Evolutionary conservation across 2,888 invertebrate genomes (phyloP).

Genomic region (Chrysina gloriosa): DNA sequence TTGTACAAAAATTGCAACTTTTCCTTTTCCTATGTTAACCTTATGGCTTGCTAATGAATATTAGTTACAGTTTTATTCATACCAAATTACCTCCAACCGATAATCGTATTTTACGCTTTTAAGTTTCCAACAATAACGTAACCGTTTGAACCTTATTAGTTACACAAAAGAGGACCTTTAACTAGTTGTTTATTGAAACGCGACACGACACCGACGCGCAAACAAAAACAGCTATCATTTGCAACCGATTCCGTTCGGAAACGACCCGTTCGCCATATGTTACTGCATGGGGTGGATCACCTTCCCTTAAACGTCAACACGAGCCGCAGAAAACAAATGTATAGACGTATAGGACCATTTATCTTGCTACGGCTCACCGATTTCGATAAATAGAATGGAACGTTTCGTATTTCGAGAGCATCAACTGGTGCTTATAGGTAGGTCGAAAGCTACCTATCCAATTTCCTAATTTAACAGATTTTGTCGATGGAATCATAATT

Average conservation of each 20-base stretch:
- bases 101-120: constrained; percentile 1
- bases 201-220: constrained; percentile 1
- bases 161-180: constrained; percentile 5
- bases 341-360: constrained; percentile 2
- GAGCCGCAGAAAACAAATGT: constrained; percentile 19
- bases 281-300: not conserved
- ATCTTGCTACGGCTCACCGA: constrained; percentile 9
- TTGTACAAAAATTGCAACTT: not conserved
- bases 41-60: not conserved
- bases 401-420: not conserved
- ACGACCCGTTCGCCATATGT: constrained; percentile 30
- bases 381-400: not conserved
- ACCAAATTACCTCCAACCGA: not conserved
- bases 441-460: not conserved
- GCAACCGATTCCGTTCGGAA: constrained; percentile 19
- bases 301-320: constrained; percentile 33
- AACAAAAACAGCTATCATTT: constrained; percentile 13
- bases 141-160: not conserved
- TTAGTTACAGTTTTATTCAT: not conserved
- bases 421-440: not conserved
- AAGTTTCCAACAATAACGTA: constrained; percentile 3
- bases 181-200: constrained; percentile 33
- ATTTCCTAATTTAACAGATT: constrained; percentile 6
- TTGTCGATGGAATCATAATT: not conserved
- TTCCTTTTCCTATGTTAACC: not conserved